A percentile compares a stretch with the other conserved stretches of the same genome.
These are phyloP conservation scores for Eupithecia inturbata DNA, from an alignment of 2,888 invertebrate genomes.

Conservation along the genomic window DNA sequence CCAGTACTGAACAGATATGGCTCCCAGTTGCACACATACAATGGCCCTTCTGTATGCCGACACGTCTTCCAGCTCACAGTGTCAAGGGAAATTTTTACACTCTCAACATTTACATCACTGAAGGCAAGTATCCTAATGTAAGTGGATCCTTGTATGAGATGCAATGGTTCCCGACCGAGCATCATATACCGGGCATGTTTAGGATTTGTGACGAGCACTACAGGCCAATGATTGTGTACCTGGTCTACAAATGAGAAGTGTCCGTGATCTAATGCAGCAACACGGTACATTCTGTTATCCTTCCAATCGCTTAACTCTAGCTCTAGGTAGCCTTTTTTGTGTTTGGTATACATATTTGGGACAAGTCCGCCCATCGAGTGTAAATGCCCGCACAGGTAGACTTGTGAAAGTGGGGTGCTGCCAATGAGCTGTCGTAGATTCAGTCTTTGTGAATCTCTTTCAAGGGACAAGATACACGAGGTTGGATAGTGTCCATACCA, in stretches of 20 bases:
- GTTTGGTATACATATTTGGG: constrained; percentile 93
- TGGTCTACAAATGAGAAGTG: constrained; percentile 93
- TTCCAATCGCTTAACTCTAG: constrained; percentile 97
- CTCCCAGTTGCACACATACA: constrained; percentile 90
- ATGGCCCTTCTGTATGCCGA: constrained; percentile 85
- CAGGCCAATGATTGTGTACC: constrained; percentile 90
- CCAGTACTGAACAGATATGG: constrained; percentile 86
- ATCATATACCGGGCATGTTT: constrained; percentile 91
- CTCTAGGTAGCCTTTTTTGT: constrained; percentile 92
- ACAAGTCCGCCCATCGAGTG: constrained; percentile 92
- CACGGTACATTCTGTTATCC: constrained; percentile 92
- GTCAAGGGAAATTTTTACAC: constrained; percentile 88
- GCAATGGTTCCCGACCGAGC: constrained; percentile 89
- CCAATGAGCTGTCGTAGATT: constrained; percentile 85
- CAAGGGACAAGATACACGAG: constrained; percentile 89
- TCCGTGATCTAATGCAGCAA: constrained; percentile 95
- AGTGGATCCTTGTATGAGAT: constrained; percentile 87
- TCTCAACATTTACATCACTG: constrained; percentile 86
- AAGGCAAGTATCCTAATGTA: constrained; percentile 93
- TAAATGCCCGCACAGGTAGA: constrained; percentile 95
- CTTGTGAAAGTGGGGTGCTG: constrained; percentile 85
- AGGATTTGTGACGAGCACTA: constrained; percentile 94
- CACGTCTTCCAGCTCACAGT: constrained; percentile 86
- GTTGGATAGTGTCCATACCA: constrained; percentile 97
- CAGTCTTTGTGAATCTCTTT: constrained; percentile 75